Base-by-base conservation (phyloP, 2,888 invertebrate genomes). In the Magallana nippona region DNA sequence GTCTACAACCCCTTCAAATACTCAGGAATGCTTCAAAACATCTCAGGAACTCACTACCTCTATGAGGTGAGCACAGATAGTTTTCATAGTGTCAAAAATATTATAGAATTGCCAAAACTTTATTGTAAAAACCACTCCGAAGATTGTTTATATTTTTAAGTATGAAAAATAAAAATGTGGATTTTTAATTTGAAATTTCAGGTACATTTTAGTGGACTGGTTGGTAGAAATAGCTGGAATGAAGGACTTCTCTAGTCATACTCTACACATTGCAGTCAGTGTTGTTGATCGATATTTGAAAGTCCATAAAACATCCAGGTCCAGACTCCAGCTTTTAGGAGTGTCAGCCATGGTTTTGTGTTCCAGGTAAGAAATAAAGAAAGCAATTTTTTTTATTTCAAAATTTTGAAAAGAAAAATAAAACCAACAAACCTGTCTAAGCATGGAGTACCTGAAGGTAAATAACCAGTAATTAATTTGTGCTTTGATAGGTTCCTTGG, bases 131-230 rank as follows among this genome's bases (percentile, higher is more conserved):
- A 27, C 27, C 2, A 11, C 17, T 32, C 19, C 3, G 15, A 60
- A 55, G 19, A 79, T 19, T 19, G 55, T 22, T 15, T 55, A 11
- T n/a, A 22, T 27, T 13, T 78, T 55, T 17, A 11, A 55, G 60
- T 60, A n/a, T 44, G 44, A 44, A 44, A 44, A 44, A 44, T 44
- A 44, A 44, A 8, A 44, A 44, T 32, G 44, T 78, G 13, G 17
- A 56, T n/a, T 82, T 2, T 55, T 11, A 79, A 10, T 57, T 84
- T 56, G 81, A 57, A 58, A n/a, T 85, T 87, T 13, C 89, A 93
- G 94, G 84, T 93, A 93, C 84, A 94, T 94, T 79, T 87, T 94
- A 80, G 91, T 94, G 3, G 94, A 94, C 87, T 94, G 94, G 94
- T 86, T 94, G 81, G 93, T 93, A n/a, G 94, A 94, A 84, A 93